phyloP scores from a whole-genome alignment of 1,140 invertebrate genomes.

The Zaprionus camerounensis region DNA sequence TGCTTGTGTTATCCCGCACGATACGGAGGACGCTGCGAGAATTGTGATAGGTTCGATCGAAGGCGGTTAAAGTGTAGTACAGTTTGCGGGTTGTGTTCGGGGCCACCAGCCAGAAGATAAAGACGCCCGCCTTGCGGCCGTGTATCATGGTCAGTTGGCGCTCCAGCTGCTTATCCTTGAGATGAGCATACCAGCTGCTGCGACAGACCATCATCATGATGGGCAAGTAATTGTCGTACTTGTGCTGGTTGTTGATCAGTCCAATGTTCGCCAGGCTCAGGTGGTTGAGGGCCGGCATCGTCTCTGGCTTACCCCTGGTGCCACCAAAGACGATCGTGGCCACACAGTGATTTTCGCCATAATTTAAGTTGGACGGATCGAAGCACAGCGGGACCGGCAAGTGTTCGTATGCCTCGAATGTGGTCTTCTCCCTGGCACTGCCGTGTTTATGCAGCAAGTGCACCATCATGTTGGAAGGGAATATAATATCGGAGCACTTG shows the following conservation, averaged over 20 bases:
- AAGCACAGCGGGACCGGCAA: constrained; percentile 3
- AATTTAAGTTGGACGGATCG: background rate
- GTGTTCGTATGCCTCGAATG: constrained; percentile 18
- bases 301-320: background rate
- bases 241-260: background rate
- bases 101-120: constrained; percentile 47
- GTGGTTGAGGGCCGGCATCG: background rate
- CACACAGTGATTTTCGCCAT: constrained; percentile 6
- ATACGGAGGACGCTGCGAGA: constrained; percentile 39
- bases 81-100: constrained; percentile 27
- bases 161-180: constrained; percentile 26
- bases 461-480: constrained; percentile 41
- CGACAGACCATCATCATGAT: constrained; percentile 41
- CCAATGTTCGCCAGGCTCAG: constrained; percentile 31
- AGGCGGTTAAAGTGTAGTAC: constrained; percentile 44
- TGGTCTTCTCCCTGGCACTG: background rate
- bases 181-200: constrained; percentile 31
- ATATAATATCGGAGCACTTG: constrained; percentile 20
- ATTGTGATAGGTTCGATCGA: constrained; percentile 29
- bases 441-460: constrained; percentile 40
- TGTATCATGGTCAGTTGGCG: background rate
- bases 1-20: constrained; percentile 11
- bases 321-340: constrained; percentile 41
- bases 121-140: constrained; percentile 5
- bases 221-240: constrained; percentile 29